Percentiles rank a stretch among this genome's conserved stretches.
These are phyloP conservation scores for Auanema sp. DNA, from an alignment of 2,888 invertebrate genomes.

Conservation along the genomic window DNA sequence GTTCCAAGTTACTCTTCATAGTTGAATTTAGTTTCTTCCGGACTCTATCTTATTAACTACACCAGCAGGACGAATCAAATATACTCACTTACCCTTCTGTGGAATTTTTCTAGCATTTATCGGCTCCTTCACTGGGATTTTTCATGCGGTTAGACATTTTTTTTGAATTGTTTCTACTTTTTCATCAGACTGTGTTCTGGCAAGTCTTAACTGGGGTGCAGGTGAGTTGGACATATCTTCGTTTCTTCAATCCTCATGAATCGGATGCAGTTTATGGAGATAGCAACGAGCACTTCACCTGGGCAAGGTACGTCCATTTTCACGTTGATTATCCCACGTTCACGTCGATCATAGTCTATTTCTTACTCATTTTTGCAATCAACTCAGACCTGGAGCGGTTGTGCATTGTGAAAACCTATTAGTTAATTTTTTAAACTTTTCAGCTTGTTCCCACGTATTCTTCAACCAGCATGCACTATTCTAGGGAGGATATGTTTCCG, in stretches of 20 bases:
- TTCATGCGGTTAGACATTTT: constrained; percentile 10
- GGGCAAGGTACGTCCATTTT: constrained; percentile 48
- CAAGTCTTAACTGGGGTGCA: constrained; percentile 52
- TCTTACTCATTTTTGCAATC: no score
- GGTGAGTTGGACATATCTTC: constrained; percentile 60
- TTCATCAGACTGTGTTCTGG: constrained; percentile 25
- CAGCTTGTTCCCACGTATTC: constrained; percentile 55
- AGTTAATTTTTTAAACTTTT: no score
- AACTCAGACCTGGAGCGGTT: no score
- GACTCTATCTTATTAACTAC: constrained; percentile 58
- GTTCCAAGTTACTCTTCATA: not conserved
- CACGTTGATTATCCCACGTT: no score
- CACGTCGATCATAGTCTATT: no score
- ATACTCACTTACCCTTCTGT: constrained; percentile 56
- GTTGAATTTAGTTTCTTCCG: constrained; percentile 51
- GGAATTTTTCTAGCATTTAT: constrained; percentile 32
- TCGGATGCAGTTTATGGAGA: constrained; percentile 53
- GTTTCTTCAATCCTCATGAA: constrained; percentile 53
- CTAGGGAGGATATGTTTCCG: constrained; percentile 47
- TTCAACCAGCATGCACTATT: constrained; percentile 47
- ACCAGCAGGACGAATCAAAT: constrained; percentile 57
- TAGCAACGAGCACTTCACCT: constrained; percentile 59
- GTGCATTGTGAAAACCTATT: no score
- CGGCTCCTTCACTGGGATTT: constrained; percentile 20
- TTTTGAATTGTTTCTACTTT: not conserved